phyloP scores from a whole-genome alignment of 2,888 invertebrate genomes.

The Lissonota sp. region DNA sequence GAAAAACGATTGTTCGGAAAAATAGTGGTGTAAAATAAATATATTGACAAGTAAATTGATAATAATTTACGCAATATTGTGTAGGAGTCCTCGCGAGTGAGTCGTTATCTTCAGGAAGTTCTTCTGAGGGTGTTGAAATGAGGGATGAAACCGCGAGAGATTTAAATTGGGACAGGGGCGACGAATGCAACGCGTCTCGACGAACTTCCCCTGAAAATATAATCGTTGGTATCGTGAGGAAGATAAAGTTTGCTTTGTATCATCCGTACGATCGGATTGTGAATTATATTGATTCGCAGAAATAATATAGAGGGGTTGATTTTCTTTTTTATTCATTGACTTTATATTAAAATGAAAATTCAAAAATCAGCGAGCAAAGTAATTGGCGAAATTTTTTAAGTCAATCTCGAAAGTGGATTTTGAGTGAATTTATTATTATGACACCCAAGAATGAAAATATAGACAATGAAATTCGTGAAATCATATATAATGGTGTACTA shows the following conservation, averaged over 20 bases:
- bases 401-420: too few species aligned
- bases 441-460: too few species aligned
- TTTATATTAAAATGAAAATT: background rate
- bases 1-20: background rate
- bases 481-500: too few species aligned
- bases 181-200: conserved; percentile 10
- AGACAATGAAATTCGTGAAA: too few species aligned
- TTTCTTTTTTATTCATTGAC: background rate
- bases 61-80: background rate
- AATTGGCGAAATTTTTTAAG: too few species aligned
- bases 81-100: background rate
- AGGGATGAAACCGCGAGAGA: background rate
- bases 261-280: background rate
- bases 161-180: background rate
- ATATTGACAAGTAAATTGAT: background rate
- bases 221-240: background rate
- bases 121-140: background rate
- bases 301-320: background rate
- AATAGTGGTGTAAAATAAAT: background rate
- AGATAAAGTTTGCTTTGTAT: background rate
- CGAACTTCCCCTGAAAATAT: background rate
- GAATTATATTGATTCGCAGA: background rate
- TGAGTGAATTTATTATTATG: too few species aligned
- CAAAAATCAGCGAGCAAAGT: too few species aligned
- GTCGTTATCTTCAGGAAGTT: conserved; percentile 33